Base-by-base conservation (phyloP, 2,113 vertebrate species). In the Eonycteris spelaea region DNA sequence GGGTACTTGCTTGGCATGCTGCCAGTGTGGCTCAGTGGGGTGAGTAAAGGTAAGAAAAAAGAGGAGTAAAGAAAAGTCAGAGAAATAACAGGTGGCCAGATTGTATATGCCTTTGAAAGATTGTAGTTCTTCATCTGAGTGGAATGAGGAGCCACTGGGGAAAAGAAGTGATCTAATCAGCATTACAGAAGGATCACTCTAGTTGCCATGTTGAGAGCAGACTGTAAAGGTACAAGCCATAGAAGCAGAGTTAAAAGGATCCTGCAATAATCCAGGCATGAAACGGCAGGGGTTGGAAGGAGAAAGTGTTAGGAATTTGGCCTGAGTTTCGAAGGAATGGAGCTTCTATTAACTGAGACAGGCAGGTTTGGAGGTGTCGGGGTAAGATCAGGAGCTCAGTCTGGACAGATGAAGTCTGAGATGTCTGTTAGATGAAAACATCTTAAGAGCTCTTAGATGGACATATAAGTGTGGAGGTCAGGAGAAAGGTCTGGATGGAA, bases 171-270 rank as follows among this genome's bases (percentile, higher is more conserved):
- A 86, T 51, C 3, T 65, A 15, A 57, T 43, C 53, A 33, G 24
- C 1, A 4, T 35, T 21, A 40, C 2, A 35, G 86, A 82, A 53
- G 63, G 61, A 26, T 59, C 28, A 18, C 43, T 70, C 63, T 61
- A 12, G 48, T 2, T 45, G n/a, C n/a, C 10, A 0, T 51, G 55
- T 6, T 61, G 68, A 48, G 38, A 63, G 63, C 10, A 65, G 26
- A 18, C 11, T n/a, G 7, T 2, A 33, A 43, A 84, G 6, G 75
- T 28, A 9, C 33, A 4, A 38, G 11, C 4, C 1, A 2, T 0
- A 91, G 77, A 63, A 33, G 65, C 33, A 40, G 43, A 26, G 63
- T 14, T 28, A 90, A 22, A 15, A 35, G n/a, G 35, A 7, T 71
- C 35, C 59, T 38, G 8, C 3, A 14, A 3, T 35, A 18, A 28